These are phyloP conservation scores for Lepidonotus clava DNA, from an alignment of 2,888 invertebrate species.

Conservation along the genomic window DNA sequence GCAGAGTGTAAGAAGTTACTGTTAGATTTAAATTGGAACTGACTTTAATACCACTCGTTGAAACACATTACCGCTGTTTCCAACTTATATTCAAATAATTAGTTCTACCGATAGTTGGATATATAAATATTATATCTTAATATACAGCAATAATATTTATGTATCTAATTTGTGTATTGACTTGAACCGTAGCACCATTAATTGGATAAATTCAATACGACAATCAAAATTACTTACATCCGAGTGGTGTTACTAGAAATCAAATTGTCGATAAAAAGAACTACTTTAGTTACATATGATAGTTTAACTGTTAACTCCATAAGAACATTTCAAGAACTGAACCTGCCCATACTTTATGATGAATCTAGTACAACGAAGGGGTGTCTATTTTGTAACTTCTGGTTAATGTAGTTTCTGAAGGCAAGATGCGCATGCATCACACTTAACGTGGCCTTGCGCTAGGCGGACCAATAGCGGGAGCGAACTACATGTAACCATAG, in stretches of 20 bases:
- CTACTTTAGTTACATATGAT: conserved; percentile 27
- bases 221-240: conserved; percentile 45
- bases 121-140: too few species aligned
- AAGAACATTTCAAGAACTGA: not conserved
- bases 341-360: conserved; percentile 18
- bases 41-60: not conserved
- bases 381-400: too few species aligned
- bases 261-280: conserved; percentile 18
- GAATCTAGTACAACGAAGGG: too few species aligned
- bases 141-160: not conserved
- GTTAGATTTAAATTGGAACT: not conserved
- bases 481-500: conserved; percentile 18
- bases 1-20: not conserved
- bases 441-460: not conserved
- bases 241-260: conserved; percentile 50
- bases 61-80: too few species aligned
- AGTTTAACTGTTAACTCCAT: not conserved
- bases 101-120: too few species aligned
- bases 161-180: not conserved
- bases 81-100: too few species aligned
- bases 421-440: conserved; percentile 29
- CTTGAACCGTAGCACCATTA: conserved; percentile 15
- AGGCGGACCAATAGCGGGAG: not conserved
- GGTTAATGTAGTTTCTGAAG: not conserved
- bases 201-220: not conserved